Base-by-base conservation (phyloP, 1,140 invertebrate genomes). In the Drosophila malerkotliana region DNA sequence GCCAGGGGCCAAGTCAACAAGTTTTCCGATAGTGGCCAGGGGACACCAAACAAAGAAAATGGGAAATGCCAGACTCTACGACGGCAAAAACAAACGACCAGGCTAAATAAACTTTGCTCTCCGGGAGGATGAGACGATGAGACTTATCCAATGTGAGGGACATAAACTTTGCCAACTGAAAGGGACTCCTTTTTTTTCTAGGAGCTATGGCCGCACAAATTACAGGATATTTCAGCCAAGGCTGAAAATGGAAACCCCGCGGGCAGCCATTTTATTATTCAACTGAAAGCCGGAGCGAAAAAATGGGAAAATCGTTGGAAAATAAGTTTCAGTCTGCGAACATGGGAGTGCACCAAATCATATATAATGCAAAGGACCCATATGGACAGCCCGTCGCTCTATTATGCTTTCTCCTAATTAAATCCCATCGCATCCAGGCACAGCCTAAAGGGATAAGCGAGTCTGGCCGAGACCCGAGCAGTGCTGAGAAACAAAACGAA, bases 131-230 rank as follows among this genome's bases (percentile, higher is more conserved):
- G 53, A 69, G 15, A 15, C 63, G 63, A 52, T 61, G 68, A 44
- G 41, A 77, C 72, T 77, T 67, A 72, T 67, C 62, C 76, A 69
- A 79, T 71, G 68, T 72, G 74, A 69, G 64, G 60, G 51, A 52
- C 69, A 78, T 81, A 78, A 85, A 79, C 66, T 78, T 69, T 68
- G 37, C 48, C 73, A 32, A 4, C 62, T 39, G 49, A 74, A 74
- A 53, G 32, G 30, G 54, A 58, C 61, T 48, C 32, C 14, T 37
- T 32, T 45, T 44, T 18, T 47, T 9, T 39, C 21, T 26, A 69
- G 63, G 30, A 53, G 62, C 48, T 55, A 62, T 44, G 41, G 5
- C 63, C 41, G 44, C 51, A 59, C 47, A 71, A 52, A 59, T 53
- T 72, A 71, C 55, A 48, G 30, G 37, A 71, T 47, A 58, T 47